Percentiles rank a stretch among this genome's conserved stretches.
phyloP scores from a whole-genome alignment of 1,140 invertebrate genomes.

The Gyrodactylus bullatarudis region DNA sequence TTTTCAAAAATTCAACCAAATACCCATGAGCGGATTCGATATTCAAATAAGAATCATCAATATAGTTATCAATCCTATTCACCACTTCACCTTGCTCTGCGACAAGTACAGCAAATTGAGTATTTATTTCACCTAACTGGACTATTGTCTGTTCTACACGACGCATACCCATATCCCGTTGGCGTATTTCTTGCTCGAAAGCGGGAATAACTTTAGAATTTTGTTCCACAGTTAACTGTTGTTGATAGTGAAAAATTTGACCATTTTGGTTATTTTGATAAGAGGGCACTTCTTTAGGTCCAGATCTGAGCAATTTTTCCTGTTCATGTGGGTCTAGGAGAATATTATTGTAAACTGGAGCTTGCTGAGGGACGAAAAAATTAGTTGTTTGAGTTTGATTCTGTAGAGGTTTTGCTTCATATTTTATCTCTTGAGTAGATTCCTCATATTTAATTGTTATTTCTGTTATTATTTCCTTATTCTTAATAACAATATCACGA shows the following conservation, averaged over 20 bases:
- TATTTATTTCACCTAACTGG: background rate
- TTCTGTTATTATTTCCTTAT: background rate
- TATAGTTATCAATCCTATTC: background rate
- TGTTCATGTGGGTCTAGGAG: background rate
- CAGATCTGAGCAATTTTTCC: background rate
- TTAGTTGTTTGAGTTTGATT: background rate
- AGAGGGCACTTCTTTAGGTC: background rate
- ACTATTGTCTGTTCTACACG: background rate
- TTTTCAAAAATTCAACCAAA: background rate
- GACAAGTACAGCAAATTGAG: background rate
- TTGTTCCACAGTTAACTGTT: background rate
- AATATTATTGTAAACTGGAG: background rate
- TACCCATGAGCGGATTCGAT: background rate
- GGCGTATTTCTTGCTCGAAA: background rate
- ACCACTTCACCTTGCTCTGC: background rate
- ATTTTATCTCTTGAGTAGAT: background rate
- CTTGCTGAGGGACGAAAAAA: background rate
- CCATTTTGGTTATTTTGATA: background rate
- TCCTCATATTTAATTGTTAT: too few relatives aligned
- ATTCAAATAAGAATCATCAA: background rate
- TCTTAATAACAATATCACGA: background rate
- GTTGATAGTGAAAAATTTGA: too few relatives aligned
- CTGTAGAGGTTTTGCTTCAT: background rate
- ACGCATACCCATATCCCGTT: background rate
- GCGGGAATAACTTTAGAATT: background rate